A percentile compares a stretch with the other conserved stretches of the same genome.
phyloP scores from a whole-genome alignment of 2,888 invertebrate genomes.

The Rhingia rostrata region DNA sequence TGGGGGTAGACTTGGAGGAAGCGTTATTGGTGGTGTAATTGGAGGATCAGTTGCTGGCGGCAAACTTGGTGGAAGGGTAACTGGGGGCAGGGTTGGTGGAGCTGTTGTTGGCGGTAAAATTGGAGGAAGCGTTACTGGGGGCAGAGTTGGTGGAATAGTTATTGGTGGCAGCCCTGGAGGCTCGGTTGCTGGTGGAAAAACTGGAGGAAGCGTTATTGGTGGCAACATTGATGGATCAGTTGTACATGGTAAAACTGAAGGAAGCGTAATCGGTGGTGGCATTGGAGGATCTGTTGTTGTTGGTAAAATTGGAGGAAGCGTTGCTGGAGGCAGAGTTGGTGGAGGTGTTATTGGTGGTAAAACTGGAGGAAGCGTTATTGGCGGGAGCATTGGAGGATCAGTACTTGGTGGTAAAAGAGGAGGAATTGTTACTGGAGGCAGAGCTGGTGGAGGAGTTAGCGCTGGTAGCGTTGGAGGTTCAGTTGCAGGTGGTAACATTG shows the following conservation, averaged over 20 bases:
- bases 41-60: neutral
- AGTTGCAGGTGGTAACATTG: too few relatives aligned
- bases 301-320: neutral
- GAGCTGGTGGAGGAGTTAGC: too few relatives aligned
- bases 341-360: too few relatives aligned
- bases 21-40: neutral
- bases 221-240: too few relatives aligned
- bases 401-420: neutral
- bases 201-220: neutral
- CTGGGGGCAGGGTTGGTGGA: constrained; percentile 15
- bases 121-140: neutral
- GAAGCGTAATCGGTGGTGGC: too few relatives aligned
- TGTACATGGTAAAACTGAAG: neutral
- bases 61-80: neutral
- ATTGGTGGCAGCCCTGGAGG: neutral
- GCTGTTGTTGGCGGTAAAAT: neutral
- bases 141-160: neutral
- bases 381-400: neutral
- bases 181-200: neutral
- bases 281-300: neutral
- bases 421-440: too few relatives aligned
- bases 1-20: neutral
- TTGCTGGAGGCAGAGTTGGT: too few relatives aligned
- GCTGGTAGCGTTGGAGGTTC: too few relatives aligned
- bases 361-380: too few relatives aligned